These are phyloP conservation scores for Campopleginae sp. DNA, from an alignment of 2,888 invertebrate species.

Conservation along the genomic window DNA sequence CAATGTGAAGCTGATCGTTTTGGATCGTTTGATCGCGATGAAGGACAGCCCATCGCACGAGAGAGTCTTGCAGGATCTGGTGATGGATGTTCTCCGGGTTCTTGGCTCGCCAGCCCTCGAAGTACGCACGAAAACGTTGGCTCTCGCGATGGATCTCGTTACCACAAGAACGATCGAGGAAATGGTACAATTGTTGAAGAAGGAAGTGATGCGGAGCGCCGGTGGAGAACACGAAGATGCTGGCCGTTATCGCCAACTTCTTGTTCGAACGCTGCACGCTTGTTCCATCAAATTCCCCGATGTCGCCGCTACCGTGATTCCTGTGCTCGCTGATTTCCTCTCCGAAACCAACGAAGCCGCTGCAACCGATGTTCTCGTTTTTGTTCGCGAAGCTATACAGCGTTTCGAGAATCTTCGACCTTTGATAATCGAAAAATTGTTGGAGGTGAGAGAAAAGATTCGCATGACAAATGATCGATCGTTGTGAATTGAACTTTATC, in stretches of 20 bases:
- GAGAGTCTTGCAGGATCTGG: slow-evolving; percentile 93
- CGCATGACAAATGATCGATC: background rate
- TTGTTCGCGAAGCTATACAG: slow-evolving; percentile 98
- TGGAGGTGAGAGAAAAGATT: slow-evolving; percentile 74
- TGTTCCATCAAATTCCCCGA: slow-evolving; percentile 98
- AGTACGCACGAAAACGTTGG: slow-evolving; percentile 94
- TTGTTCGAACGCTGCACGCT: slow-evolving; percentile 97
- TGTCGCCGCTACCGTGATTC: slow-evolving; percentile 96
- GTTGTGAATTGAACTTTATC: background rate
- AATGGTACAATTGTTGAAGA: slow-evolving; percentile 96
- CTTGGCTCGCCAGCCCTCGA: slow-evolving; percentile 95
- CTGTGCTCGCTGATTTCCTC: slow-evolving; percentile 96
- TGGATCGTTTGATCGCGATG: slow-evolving; percentile 96
- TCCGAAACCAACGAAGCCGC: slow-evolving; percentile 95
- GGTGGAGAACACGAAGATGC: slow-evolving; percentile 97
- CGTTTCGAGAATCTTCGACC: slow-evolving; percentile 93
- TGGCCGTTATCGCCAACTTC: slow-evolving; percentile 96
- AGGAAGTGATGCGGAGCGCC: slow-evolving; percentile 96
- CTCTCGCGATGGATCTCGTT: slow-evolving; percentile 94
- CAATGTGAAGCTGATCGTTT: slow-evolving; percentile 99
- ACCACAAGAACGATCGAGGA: slow-evolving; percentile 97
- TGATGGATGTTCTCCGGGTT: slow-evolving; percentile 99
- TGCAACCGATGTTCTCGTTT: slow-evolving; percentile 96
- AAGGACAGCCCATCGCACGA: slow-evolving; percentile 93
- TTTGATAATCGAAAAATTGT: slow-evolving; percentile 90